Percentiles rank a stretch among this genome's conserved stretches.
Evolutionary conservation across 2,888 invertebrate genomes (phyloP).

Genomic region (Hymenopus coronatus): DNA sequence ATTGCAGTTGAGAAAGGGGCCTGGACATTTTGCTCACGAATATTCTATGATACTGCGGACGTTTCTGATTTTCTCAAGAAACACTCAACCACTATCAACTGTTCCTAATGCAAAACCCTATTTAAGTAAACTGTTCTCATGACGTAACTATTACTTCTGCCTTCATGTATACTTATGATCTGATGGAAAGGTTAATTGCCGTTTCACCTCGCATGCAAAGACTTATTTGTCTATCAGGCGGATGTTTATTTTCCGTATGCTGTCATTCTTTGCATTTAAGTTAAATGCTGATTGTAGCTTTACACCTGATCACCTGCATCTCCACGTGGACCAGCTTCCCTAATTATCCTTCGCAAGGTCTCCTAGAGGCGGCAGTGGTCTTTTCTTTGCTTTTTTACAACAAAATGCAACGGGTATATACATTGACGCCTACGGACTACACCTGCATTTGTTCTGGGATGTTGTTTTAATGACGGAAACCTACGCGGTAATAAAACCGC

Average conservation of each 20-base stretch:
- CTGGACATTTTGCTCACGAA: too few relatives aligned
- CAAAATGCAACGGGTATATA: background rate
- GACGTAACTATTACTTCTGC: background rate
- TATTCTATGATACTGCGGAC: too few relatives aligned
- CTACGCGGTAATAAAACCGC: background rate
- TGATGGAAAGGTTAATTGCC: background rate
- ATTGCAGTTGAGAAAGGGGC: too few relatives aligned
- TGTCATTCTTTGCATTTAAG: background rate
- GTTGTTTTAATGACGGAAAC: background rate
- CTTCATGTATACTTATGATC: background rate
- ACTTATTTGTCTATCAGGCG: background rate
- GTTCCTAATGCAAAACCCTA: too few relatives aligned
- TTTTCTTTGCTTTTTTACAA: background rate
- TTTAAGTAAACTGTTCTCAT: background rate
- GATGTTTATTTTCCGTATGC: background rate
- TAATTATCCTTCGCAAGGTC: background rate
- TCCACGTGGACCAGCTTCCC: background rate
- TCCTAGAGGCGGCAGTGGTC: background rate
- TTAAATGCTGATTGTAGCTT: background rate
- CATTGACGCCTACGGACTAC: background rate
- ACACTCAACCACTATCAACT: too few relatives aligned
- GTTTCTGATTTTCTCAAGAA: too few relatives aligned
- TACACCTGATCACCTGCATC: background rate
- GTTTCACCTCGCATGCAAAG: background rate
- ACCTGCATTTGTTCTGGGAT: background rate